phyloP scores from a whole-genome alignment of 1,140 invertebrate species.

The Brachionus asplanchnoidis region DNA sequence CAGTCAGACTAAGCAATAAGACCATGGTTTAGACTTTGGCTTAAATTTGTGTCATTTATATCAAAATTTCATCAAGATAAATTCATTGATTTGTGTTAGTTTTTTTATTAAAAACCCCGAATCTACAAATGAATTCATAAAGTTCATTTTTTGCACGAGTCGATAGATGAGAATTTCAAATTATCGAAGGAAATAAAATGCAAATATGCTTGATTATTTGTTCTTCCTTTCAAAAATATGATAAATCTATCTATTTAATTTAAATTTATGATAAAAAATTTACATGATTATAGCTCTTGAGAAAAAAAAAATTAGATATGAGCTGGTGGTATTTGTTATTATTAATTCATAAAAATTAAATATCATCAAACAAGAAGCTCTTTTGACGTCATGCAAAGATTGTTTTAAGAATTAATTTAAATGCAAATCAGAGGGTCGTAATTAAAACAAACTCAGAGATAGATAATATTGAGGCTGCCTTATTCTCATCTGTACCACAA shows the following conservation, averaged over 20 bases:
- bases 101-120: neutral
- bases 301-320: neutral
- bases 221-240: neutral
- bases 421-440: neutral
- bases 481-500: neutral
- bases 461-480: neutral
- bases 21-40: neutral
- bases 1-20: neutral
- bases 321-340: neutral
- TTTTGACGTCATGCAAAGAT: neutral
- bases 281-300: neutral
- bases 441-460: neutral
- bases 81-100: neutral
- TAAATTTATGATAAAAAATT: slow-evolving; percentile 12
- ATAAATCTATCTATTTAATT: slow-evolving; percentile 17
- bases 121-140: neutral
- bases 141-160: neutral
- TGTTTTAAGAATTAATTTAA: slow-evolving; percentile 33
- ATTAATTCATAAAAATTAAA: neutral
- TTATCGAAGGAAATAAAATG: neutral
- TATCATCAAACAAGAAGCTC: neutral
- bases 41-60: neutral
- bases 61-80: neutral
- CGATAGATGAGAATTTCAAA: neutral
- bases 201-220: neutral